Evolutionary conservation across 2,113 vertebrate genomes (phyloP).

Genomic region (Chiloscyllium plagiosum): DNA sequence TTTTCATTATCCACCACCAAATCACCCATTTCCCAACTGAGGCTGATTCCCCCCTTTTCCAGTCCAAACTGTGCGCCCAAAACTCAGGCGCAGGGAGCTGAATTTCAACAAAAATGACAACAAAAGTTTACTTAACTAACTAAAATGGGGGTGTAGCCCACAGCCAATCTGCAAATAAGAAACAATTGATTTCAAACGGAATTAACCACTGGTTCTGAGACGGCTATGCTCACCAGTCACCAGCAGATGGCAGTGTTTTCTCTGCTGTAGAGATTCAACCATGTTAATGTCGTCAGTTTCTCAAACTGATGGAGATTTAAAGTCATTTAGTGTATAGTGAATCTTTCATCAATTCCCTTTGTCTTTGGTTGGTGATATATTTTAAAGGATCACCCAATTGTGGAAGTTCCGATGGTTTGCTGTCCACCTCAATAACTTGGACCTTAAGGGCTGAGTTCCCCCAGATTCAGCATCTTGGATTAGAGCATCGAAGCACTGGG

Average conservation of each 20-base stretch:
- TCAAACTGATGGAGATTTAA: not conserved
- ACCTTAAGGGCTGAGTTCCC: not conserved
- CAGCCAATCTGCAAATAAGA: not conserved
- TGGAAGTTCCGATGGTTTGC: not conserved
- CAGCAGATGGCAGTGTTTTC: conserved; percentile 26
- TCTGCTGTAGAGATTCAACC: not conserved
- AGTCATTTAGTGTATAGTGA: not conserved
- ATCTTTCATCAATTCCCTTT: not conserved
- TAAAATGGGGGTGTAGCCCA: no score
- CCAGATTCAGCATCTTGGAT: no score
- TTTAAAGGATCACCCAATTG: not conserved
- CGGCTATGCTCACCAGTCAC: not conserved
- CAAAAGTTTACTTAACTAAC: no score
- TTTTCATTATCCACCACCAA: no score
- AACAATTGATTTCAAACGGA: not conserved
- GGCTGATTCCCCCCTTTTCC: no score
- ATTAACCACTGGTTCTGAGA: not conserved
- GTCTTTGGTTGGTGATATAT: not conserved
- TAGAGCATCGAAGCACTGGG: no score
- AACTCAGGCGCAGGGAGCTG: no score
- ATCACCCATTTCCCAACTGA: no score
- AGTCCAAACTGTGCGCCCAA: no score
- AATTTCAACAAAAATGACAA: no score
- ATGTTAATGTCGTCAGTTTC: not conserved
- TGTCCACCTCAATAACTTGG: not conserved